Conservation (phyloP, 2,888 invertebrate species). For the Tigriopus californicus region DNA sequence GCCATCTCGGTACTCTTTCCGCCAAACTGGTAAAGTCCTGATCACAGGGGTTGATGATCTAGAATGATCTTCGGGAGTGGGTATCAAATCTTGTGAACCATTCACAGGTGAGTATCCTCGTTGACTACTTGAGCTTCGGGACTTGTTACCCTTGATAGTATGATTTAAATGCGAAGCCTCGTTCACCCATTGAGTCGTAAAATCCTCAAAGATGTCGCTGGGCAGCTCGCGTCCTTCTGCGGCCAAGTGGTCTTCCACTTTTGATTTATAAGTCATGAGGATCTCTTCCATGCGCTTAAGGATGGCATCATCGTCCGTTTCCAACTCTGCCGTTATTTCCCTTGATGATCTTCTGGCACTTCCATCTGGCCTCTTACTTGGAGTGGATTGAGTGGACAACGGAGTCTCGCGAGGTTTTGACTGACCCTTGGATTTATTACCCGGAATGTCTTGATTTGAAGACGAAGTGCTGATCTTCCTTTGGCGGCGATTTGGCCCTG, state of each 20-base stretch:
- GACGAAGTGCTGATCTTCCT: not conserved
- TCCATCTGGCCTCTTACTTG: not conserved
- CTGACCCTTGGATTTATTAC: no score
- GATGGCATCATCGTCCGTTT: constrained; percentile 47
- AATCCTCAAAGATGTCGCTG: constrained; percentile 17
- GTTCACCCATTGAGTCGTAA: constrained; percentile 19
- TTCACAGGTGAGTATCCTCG: no score
- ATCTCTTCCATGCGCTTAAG: constrained; percentile 52
- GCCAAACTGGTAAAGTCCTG: constrained; percentile 28
- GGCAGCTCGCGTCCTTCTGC: constrained; percentile 18
- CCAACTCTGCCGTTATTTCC: constrained; percentile 40
- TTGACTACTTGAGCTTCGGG: no score
- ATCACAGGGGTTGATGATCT: constrained; percentile 15
- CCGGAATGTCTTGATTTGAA: no score
- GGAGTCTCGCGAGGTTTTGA: not conserved
- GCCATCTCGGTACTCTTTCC: constrained; percentile 35
- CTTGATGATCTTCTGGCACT: not conserved
- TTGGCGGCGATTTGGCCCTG: not conserved
- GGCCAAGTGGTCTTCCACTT: constrained; percentile 21
- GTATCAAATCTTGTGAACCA: not conserved
- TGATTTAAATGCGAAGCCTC: not conserved
- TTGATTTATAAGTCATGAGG: constrained; percentile 37
- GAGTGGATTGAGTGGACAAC: constrained; percentile 37
- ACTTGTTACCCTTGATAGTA: no score
- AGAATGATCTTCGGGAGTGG: not conserved